These are phyloP conservation scores for Girardia tigrina DNA, from an alignment of 2,888 invertebrate species.

Conservation along the genomic window DNA sequence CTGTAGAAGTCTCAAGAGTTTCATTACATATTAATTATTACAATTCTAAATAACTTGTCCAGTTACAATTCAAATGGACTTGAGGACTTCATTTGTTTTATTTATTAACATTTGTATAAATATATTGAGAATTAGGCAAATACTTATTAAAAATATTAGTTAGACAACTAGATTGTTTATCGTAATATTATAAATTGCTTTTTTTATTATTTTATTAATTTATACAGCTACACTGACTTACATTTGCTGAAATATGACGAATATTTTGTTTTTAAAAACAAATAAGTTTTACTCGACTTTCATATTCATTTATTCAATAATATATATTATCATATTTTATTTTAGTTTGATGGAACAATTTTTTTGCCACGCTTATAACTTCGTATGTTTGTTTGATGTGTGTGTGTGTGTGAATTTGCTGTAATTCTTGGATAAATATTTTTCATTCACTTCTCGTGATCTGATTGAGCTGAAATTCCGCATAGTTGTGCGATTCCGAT, in stretches of 20 bases:
- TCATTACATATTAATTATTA: background rate
- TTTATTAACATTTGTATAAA: constrained; percentile 4
- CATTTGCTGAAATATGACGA: too few relatives aligned
- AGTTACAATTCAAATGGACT: background rate
- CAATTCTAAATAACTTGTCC: background rate
- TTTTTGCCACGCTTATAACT: too few relatives aligned
- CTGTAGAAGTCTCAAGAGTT: background rate
- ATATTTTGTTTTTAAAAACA: too few relatives aligned
- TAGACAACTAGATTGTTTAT: background rate
- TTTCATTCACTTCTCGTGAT: too few relatives aligned
- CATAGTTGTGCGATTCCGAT: too few relatives aligned
- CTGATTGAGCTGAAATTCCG: too few relatives aligned
- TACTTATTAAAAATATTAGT: constrained; percentile 2
- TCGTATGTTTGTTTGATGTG: too few relatives aligned
- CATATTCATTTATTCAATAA: background rate
- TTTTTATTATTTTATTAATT: background rate
- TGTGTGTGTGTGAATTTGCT: too few relatives aligned
- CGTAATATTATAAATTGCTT: background rate
- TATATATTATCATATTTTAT: background rate
- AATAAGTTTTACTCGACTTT: background rate
- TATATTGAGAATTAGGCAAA: background rate
- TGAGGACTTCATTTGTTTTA: background rate
- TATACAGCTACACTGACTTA: background rate
- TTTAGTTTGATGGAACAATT: too few relatives aligned
- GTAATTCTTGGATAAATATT: too few relatives aligned